These are phyloP conservation scores for Xanthia togata DNA, from an alignment of 2,888 invertebrate genomes.

Conservation along the genomic window DNA sequence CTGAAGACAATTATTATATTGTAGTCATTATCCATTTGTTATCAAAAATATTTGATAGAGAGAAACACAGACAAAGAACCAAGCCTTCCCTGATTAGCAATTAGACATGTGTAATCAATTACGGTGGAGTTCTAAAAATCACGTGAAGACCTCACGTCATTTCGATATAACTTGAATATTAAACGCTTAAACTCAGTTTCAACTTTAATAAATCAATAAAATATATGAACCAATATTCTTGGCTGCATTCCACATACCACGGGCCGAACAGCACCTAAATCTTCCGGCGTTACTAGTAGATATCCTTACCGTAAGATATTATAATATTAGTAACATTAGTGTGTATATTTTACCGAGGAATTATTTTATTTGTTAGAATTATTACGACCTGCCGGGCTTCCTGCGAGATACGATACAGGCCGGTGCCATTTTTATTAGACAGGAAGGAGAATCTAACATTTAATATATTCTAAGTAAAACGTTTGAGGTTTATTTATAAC, in stretches of 20 bases:
- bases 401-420: slow-evolving; percentile 85
- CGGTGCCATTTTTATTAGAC: slow-evolving; percentile 88
- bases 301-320: slow-evolving; percentile 87
- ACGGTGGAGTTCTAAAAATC: background rate
- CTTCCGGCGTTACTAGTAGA: slow-evolving; percentile 88
- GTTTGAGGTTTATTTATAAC: slow-evolving; percentile 82
- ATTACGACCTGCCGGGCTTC: slow-evolving; percentile 86
- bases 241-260: slow-evolving; percentile 71
- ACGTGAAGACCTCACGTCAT: no score
- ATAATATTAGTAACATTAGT: slow-evolving; percentile 90
- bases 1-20: background rate
- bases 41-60: background rate
- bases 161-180: background rate
- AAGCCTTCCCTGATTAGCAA: background rate
- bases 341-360: slow-evolving; percentile 87
- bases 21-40: background rate
- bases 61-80: no score
- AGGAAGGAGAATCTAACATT: slow-evolving; percentile 89
- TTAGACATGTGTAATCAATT: background rate
- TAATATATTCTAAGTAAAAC: slow-evolving; percentile 86
- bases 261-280: slow-evolving; percentile 84
- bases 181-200: background rate
- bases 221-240: slow-evolving; percentile 49
- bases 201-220: slow-evolving; percentile 3
- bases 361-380: slow-evolving; percentile 90